Evolutionary conservation across 2,113 vertebrate genomes (phyloP).

Genomic region (Daboia siamensis): DNA sequence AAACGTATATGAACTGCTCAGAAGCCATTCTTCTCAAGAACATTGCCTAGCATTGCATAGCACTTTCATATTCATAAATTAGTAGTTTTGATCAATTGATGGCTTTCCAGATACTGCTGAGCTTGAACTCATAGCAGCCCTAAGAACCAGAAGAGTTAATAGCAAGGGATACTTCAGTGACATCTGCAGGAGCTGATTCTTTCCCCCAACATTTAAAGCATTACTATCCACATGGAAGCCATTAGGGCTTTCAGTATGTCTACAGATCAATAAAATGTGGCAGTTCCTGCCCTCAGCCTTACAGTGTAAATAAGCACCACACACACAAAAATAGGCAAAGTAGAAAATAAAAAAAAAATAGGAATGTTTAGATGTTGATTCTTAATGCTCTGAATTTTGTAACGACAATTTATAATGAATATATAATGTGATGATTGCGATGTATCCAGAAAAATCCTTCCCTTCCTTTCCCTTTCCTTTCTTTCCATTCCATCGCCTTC

Average conservation of each 20-base stretch:
- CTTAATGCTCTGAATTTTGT: neutral
- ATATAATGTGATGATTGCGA: neutral
- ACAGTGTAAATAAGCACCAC: neutral
- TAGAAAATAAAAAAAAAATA: neutral
- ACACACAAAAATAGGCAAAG: neutral
- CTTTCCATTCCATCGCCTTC: too few relatives aligned
- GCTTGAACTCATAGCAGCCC: neutral
- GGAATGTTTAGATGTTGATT: neutral
- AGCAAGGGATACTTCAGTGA: neutral
- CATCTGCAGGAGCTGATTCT: neutral
- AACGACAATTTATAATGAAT: neutral
- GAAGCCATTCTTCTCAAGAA: neutral
- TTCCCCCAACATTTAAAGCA: neutral
- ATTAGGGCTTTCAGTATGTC: neutral
- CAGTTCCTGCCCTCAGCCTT: neutral
- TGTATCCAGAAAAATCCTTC: neutral
- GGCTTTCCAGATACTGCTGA: neutral
- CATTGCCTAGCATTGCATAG: neutral
- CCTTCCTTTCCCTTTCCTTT: neutral
- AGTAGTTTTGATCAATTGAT: neutral
- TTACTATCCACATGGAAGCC: neutral
- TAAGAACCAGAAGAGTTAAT: neutral
- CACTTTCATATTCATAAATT: neutral
- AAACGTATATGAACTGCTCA: neutral
- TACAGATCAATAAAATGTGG: neutral